Conservation (phyloP, 2,113 vertebrate species). For the Corynorhinus townsendii region DNA sequence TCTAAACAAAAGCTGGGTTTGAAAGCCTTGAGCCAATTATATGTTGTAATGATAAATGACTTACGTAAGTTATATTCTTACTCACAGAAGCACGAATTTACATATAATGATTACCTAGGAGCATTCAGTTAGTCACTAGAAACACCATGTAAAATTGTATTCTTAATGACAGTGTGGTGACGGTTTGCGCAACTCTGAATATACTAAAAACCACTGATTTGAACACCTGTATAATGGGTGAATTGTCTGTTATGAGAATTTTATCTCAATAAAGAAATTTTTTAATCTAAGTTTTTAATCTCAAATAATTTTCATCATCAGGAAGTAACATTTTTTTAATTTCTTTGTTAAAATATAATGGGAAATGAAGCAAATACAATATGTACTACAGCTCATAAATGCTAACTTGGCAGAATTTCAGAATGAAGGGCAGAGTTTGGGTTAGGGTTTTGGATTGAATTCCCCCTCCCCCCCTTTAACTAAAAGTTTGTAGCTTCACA, state of each 20-base stretch:
- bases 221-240: background rate
- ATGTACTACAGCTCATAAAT: slow-evolving; percentile 67
- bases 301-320: slow-evolving; percentile 80
- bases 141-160: slow-evolving; percentile 37
- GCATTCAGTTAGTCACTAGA: slow-evolving; percentile 82
- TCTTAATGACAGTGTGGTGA: background rate
- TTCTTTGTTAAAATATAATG: slow-evolving; percentile 67
- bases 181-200: background rate
- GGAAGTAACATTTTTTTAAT: slow-evolving; percentile 71
- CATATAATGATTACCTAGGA: slow-evolving; percentile 78
- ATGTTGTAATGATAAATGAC: background rate
- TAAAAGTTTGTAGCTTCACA: slow-evolving; percentile 34
- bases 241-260: background rate
- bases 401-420: slow-evolving; percentile 58
- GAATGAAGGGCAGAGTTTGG: background rate
- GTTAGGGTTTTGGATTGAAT: background rate
- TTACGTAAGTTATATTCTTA: background rate
- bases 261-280: background rate
- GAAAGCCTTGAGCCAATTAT: slow-evolving; percentile 14
- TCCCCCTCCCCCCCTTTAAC: background rate
- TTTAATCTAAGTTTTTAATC: slow-evolving; percentile 52
- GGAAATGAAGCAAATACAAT: slow-evolving; percentile 64
- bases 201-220: background rate
- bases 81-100: slow-evolving; percentile 29
- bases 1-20: slow-evolving; percentile 74